A percentile compares a stretch with the other conserved stretches of the same genome.
These are phyloP conservation scores for Protaetia brevitarsis DNA, from an alignment of 1,140 invertebrate genomes.

Conservation along the genomic window DNA sequence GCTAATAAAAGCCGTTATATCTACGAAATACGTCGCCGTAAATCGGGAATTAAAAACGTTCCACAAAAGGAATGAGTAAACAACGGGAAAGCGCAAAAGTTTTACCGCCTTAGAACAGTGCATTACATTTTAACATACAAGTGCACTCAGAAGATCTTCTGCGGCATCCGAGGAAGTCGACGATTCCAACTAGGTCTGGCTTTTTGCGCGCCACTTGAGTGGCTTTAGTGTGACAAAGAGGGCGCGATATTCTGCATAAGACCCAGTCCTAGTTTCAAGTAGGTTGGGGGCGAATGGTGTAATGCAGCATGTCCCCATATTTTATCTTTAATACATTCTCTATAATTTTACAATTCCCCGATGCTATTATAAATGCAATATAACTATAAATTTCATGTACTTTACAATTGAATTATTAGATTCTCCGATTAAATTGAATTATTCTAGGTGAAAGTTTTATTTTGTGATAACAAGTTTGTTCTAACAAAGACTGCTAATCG, in stretches of 20 bases:
- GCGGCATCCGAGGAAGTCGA: background rate
- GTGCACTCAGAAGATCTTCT: conserved; percentile 23
- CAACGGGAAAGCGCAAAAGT: conserved; percentile 18
- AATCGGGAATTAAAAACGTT: conserved; percentile 21
- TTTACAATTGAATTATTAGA: too few relatives aligned
- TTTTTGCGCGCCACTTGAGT: conserved; percentile 1
- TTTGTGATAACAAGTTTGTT: too few relatives aligned
- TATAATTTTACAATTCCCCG: too few relatives aligned
- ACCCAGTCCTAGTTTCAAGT: background rate
- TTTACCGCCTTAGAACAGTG: conserved; percentile 13
- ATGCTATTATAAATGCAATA: too few relatives aligned
- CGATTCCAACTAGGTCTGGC: conserved; percentile 12
- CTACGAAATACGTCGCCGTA: conserved; percentile 11
- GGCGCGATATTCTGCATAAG: background rate
- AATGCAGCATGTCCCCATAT: too few relatives aligned
- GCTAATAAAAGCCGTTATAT: background rate
- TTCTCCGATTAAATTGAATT: too few relatives aligned
- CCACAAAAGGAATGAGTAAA: conserved; percentile 9
- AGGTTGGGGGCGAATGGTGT: background rate
- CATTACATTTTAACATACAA: conserved; percentile 24
- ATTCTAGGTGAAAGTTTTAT: too few relatives aligned
- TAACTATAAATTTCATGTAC: too few relatives aligned
- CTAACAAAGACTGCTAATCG: too few relatives aligned
- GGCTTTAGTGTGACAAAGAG: conserved; percentile 18
- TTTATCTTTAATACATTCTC: too few relatives aligned